Base-by-base conservation (phyloP, 2,113 vertebrate species). In the Vulpes lagopus region DNA sequence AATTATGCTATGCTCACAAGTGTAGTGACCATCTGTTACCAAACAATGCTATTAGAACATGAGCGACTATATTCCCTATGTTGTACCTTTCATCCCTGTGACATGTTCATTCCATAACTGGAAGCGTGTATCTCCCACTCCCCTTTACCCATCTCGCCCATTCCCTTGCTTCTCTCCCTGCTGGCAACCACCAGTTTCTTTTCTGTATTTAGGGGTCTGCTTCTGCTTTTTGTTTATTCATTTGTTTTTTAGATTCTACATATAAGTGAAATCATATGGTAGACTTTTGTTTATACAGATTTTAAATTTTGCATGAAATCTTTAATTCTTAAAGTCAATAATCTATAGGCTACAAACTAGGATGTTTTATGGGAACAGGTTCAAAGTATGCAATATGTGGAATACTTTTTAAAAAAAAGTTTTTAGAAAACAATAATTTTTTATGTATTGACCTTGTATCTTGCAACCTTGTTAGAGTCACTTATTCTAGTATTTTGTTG, bases 361-460 rank as follows among this genome's bases (percentile, higher is more conserved):
- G 19, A 53, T 71, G 64, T 85, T 84, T 90, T 49, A 96, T 79
- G 43, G 38, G 38, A 87, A 17, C 15, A 95, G 78, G 25, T 82
- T 86, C 53, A 86, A 92, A 89, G 14, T 49, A 71, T 35, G 27
- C 73, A 88, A 84, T 1, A n/a, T 43, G 27, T 30, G 35, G 43
- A 91, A 80, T 74, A 76, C 25, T 60, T 59, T 71, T 25, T 71
- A 11, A 65, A 67, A 67, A 32, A 32, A 60, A 35, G 35, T 35
- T 35, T 27, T 81, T 81, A 92, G 59, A 90, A 94, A 96, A 93
- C 1, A 22, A 30, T 67, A 30, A 67, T 67, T 82, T 91, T 92
- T 92, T 82, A 17, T 67, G 49, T 71, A 55, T 71, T 85, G 69
- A 59, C 16, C 51, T 85, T 85, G 22, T 79, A 85, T 69, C 9